Evolutionary conservation across 2,888 invertebrate species (phyloP).

Genomic region (Thysanoteuthis rhombus): DNA sequence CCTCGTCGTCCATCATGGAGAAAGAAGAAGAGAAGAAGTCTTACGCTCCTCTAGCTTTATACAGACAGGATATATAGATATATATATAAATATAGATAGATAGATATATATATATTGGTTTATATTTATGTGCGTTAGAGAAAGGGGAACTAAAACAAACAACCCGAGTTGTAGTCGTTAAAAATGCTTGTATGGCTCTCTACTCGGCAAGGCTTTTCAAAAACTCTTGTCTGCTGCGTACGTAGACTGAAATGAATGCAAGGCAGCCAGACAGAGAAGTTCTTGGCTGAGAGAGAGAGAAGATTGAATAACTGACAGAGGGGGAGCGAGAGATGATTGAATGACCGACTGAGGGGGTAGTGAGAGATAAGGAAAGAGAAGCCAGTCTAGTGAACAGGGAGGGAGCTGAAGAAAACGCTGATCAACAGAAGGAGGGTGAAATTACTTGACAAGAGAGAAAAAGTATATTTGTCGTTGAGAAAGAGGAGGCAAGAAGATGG

Average conservation of each 20-base stretch:
- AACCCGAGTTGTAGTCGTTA: neutral
- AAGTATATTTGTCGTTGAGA: no score
- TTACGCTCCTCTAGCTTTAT: neutral
- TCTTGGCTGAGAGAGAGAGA: no score
- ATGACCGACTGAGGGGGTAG: neutral
- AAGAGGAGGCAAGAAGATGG: neutral
- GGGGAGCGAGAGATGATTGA: no score
- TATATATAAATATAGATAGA: neutral
- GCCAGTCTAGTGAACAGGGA: neutral
- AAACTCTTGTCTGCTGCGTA: neutral
- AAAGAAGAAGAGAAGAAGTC: neutral
- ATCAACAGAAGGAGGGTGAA: neutral
- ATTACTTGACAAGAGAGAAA: neutral
- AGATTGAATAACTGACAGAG: neutral
- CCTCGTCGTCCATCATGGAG: slow-evolving; percentile 86
- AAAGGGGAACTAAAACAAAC: neutral
- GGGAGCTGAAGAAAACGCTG: neutral
- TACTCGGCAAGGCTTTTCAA: no score
- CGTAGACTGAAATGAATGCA: neutral
- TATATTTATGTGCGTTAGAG: no score
- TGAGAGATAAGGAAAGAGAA: neutral
- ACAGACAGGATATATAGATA: neutral
- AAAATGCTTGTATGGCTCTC: no score
- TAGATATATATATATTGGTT: neutral
- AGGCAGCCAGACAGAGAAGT: neutral